Conservation (phyloP, 1,140 invertebrate species). For the Mercenaria mercenaria region DNA sequence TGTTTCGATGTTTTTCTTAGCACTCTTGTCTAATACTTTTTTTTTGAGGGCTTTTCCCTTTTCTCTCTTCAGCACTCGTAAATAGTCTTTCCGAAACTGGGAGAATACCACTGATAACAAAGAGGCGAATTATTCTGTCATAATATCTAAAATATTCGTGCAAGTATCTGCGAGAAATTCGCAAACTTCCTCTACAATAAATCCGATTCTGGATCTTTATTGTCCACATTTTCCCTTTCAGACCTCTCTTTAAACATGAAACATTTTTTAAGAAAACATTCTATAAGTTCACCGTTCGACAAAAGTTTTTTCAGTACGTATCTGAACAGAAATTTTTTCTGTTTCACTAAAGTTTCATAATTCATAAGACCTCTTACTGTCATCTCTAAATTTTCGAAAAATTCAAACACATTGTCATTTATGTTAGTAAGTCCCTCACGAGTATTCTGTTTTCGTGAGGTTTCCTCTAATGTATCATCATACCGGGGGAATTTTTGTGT, state of each 20-base stretch:
- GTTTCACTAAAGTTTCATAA: neutral
- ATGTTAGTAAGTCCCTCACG: constrained; percentile 32
- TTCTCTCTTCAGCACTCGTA: neutral
- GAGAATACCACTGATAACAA: constrained; percentile 16
- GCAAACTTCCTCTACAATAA: neutral
- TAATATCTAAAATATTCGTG: neutral
- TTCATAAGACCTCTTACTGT: neutral
- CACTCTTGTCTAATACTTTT: neutral
- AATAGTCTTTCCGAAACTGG: constrained; percentile 31
- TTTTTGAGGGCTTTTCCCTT: neutral
- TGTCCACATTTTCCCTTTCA: too few species aligned
- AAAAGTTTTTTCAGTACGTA: neutral
- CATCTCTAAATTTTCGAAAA: neutral
- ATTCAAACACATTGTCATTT: neutral
- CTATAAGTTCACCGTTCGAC: neutral
- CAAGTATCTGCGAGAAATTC: neutral
- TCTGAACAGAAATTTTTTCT: neutral
- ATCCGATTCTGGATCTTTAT: neutral
- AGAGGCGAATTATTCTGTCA: neutral
- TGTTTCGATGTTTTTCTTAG: neutral
- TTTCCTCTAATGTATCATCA: neutral
- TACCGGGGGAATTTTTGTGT: neutral
- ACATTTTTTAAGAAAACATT: neutral
- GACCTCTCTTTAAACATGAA: too few species aligned
- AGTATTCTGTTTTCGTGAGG: neutral